phyloP scores from a whole-genome alignment of 2,888 invertebrate species.

The Drosophila kambysellisi region DNA sequence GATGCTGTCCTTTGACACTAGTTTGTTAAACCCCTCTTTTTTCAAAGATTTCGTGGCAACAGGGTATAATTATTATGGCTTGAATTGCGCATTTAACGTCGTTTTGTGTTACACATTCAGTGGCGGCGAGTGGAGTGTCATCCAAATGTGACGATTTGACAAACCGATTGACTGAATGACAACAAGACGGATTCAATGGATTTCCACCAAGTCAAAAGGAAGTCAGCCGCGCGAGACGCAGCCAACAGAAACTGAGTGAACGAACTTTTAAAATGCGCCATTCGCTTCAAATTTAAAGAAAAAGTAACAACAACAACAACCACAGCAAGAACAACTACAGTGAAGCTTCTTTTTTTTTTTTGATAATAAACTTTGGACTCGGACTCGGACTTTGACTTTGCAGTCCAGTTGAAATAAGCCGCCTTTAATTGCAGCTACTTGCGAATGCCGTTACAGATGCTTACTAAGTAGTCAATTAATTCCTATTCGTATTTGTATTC shows the following conservation, averaged over 20 bases:
- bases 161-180: slow-evolving; percentile 23
- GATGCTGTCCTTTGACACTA: neutral
- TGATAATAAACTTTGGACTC: slow-evolving; percentile 42
- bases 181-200: slow-evolving; percentile 30
- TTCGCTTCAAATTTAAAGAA: slow-evolving; percentile 38
- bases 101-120: slow-evolving; percentile 44
- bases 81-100: slow-evolving; percentile 29
- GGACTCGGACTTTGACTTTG: slow-evolving; percentile 37
- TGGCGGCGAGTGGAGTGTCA: slow-evolving; percentile 32
- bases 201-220: slow-evolving; percentile 38
- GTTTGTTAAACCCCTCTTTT: neutral
- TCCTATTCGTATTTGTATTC: neutral
- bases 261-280: slow-evolving; percentile 61
- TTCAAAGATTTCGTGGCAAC: neutral
- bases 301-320: neutral
- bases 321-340: slow-evolving; percentile 3
- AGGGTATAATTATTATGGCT: slow-evolving; percentile 34
- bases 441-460: slow-evolving; percentile 51
- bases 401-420: slow-evolving; percentile 49
- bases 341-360: neutral
- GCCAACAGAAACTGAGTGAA: slow-evolving; percentile 54
- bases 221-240: slow-evolving; percentile 55
- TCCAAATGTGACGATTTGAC: slow-evolving; percentile 63
- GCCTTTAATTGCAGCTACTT: slow-evolving; percentile 62
- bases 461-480: slow-evolving; percentile 15